These are phyloP conservation scores for Campoplex capitator DNA, from an alignment of 2,888 invertebrate genomes.

Conservation along the genomic window DNA sequence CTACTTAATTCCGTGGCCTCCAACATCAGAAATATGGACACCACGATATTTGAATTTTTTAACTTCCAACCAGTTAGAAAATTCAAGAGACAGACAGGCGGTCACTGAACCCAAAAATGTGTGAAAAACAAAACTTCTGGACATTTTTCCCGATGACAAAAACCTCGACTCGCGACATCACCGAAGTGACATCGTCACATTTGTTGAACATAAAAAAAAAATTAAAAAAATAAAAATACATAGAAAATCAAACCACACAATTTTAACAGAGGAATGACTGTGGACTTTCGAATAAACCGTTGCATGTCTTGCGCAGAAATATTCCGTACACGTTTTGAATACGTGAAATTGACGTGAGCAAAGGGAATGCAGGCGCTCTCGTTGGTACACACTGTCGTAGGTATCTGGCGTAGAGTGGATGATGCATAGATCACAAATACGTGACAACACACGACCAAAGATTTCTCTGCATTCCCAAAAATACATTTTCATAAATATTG, in stretches of 20 bases:
- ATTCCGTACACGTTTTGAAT: conserved; percentile 49
- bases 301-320: conserved; percentile 32
- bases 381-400: conserved; percentile 13
- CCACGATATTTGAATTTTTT: conserved; percentile 39
- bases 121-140: not conserved
- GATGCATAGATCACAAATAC: conserved; percentile 16
- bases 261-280: not conserved
- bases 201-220: not conserved
- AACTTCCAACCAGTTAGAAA: not conserved
- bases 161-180: not conserved
- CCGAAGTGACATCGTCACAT: not conserved
- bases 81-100: not conserved
- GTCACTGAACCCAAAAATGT: not conserved
- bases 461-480: conserved; percentile 55
- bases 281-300: not conserved
- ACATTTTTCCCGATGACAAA: not conserved
- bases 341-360: conserved; percentile 55
- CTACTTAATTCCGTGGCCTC: conserved; percentile 2
- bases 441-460: conserved; percentile 62
- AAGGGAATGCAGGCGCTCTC: conserved; percentile 22
- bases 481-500: not conserved
- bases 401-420: conserved; percentile 18
- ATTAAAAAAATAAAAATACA: not conserved
- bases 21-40: conserved; percentile 30
- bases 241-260: not conserved